Evolutionary conservation across 2,797 vertebrate genomes (phyloP), one percentile per base, ranked within the genome.

Genomic region (Diceros bicornis): DNA sequence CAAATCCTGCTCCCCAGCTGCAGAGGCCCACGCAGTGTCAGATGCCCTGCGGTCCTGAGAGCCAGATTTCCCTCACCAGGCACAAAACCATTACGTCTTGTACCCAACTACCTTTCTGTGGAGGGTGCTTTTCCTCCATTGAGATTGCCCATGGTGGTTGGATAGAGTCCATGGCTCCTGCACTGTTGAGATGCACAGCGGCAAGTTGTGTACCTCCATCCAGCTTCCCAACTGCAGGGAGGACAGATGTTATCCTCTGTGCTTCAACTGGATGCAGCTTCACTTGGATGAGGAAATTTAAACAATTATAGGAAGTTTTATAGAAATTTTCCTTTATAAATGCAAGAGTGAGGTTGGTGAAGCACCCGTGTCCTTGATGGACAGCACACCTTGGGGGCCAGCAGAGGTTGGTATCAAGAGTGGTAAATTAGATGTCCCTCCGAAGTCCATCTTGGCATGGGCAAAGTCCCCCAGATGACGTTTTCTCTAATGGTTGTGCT

Each of bases 71-170:
- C 4, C 2, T 34, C 18, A 29, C 5, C 6, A 23, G 23, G 3
- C 66, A 25, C 23, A 6, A 10, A 9, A 2, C n/a, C 72, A 10
- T 20, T 0, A 1, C 0, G 2, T 1, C 11, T 23, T 3, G 1
- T 10, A 29, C 7, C 41, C 37, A 10, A 7, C 44, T 6, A 0
- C 44, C 83, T 41, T 8, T 9, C 93, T 8, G 52, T 23, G 0
- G 0, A 1, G 47, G 85, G 7, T 0, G 21, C 18, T 25, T 50
- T 23, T 25, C 62, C 85, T 41, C 21, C 34, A 0, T n/a, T 3
- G 6, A 4, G 59, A 6, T 47, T 2, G 17, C 21, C 34, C 3
- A 2, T 0, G 0, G 37, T 0, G 0, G 9, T 4, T 34, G 44
- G 64, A 72, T 2, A 0, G 11, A 11, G 44, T 8, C 37, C 37